phyloP scores from a whole-genome alignment of 2,888 invertebrate genomes.

The Thereva unica region DNA sequence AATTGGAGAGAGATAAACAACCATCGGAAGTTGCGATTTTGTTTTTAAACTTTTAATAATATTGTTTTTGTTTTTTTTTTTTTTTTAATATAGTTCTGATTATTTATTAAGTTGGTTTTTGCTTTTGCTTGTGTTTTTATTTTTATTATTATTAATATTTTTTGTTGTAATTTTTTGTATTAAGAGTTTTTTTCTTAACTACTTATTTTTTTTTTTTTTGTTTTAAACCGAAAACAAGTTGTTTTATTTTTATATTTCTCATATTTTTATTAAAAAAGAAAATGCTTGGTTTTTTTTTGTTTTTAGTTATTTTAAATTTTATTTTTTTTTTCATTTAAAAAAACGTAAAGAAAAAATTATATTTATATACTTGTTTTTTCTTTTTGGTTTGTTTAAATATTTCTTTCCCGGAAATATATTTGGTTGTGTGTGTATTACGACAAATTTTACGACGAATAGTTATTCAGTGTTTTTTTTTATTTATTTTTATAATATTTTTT shows the following conservation, averaged over 20 bases:
- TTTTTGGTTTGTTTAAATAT: slow-evolving; percentile 2
- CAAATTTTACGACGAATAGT: too few species aligned
- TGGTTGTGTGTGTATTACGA: slow-evolving; percentile 1
- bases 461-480: too few species aligned
- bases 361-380: slow-evolving; percentile 1
- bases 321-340: neutral
- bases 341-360: neutral
- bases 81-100: neutral
- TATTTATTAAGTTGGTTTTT: neutral
- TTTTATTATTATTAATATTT: neutral
- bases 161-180: neutral
- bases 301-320: too few species aligned
- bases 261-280: neutral
- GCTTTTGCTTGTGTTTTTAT: neutral
- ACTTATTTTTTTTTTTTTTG: neutral
- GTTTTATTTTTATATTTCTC: neutral
- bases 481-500: too few species aligned
- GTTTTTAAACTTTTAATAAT: too few species aligned
- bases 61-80: neutral
- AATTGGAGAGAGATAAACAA: too few species aligned
- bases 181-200: neutral
- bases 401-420: slow-evolving; percentile 2
- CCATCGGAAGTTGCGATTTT: too few species aligned
- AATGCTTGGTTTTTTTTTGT: neutral
- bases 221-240: neutral